Base-by-base conservation (phyloP, 2,888 invertebrate genomes). In the Cosmopolites sordidus region DNA sequence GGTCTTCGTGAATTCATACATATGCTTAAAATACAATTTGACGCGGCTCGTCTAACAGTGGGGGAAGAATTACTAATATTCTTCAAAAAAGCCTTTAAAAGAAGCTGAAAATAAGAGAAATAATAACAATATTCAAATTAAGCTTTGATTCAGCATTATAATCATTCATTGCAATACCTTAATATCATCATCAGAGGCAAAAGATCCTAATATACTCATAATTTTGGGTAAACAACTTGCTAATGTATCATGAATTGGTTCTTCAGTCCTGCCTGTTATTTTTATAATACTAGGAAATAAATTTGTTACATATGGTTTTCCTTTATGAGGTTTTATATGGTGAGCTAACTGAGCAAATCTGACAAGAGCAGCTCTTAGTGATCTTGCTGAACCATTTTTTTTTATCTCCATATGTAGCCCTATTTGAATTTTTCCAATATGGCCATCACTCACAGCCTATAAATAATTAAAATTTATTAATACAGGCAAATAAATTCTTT, bases 371-470 rank as follows among this genome's bases (percentile, higher is more conserved):
- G 88, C 87, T 60, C 87, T 77, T 42, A 92, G 71, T 27, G 86
- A 83, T 54, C 89, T 79, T 1, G 83, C 78, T 30, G 79, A 69
- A 2, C 88, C 87, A 73, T 90, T 90, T 67, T 84, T 84, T 70
- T 89, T 88, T 40, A 92, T 87, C 75, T 88, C 89, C 62, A 87
- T 86, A 67, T 87, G 89, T 39, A 92, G 75, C 71, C 90, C 90
- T 66, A 89, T 83, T 66, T 88, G 84, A 48, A 92, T 79, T 65
- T 88, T 83, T 17, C 84, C 82, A 9, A 87, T 79, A 61, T 84
- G 82, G 15, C 81, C 81, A 67, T 85, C 84, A 59, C 83, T 78
- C 65, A 86, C 73, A 5, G 80, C 79, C 72, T 73, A 52, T 27
- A 65, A 68, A n/a, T n/a, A n/a, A n/a, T n/a, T n/a, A n/a, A n/a